phyloP scores from a whole-genome alignment of 2,888 invertebrate genomes.

The Mythimna lalbum region DNA sequence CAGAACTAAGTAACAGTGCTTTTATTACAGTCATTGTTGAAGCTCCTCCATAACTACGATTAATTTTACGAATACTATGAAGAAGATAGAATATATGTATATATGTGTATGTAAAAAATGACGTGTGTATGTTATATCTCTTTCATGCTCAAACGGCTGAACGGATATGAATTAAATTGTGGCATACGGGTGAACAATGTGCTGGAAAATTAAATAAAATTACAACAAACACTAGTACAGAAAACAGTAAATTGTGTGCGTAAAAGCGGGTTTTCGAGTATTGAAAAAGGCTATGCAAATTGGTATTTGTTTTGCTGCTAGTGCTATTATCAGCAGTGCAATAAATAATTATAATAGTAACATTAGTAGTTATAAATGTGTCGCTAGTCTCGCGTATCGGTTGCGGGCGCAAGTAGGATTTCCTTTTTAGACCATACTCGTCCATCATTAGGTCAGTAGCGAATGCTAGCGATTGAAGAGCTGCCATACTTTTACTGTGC shows the following conservation, averaged over 20 bases:
- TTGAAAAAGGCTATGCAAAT: too few species aligned
- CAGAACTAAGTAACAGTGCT: background rate
- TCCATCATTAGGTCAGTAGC: constrained; percentile 88
- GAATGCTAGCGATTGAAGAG: constrained; percentile 72
- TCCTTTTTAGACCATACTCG: constrained; percentile 88
- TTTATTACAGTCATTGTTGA: background rate
- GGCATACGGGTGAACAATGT: too few species aligned
- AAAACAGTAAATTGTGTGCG: too few species aligned
- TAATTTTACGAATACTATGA: background rate
- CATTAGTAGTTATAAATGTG: constrained; percentile 75
- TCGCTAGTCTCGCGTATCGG: constrained; percentile 80
- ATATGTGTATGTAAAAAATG: too few species aligned
- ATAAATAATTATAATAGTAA: constrained; percentile 63
- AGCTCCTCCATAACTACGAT: background rate
- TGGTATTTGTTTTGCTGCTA: too few species aligned
- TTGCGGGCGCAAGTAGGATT: constrained; percentile 88
- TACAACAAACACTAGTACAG: too few species aligned
- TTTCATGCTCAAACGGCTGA: too few species aligned
- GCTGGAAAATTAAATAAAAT: too few species aligned
- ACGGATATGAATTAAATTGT: too few species aligned
- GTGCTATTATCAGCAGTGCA: background rate
- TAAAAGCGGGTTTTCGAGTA: too few species aligned
- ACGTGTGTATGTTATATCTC: too few species aligned
- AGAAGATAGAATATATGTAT: too few species aligned
- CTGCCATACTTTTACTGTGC: constrained; percentile 59